phyloP scores from a whole-genome alignment of 1,140 invertebrate genomes.

The Lepidurus packardi region DNA sequence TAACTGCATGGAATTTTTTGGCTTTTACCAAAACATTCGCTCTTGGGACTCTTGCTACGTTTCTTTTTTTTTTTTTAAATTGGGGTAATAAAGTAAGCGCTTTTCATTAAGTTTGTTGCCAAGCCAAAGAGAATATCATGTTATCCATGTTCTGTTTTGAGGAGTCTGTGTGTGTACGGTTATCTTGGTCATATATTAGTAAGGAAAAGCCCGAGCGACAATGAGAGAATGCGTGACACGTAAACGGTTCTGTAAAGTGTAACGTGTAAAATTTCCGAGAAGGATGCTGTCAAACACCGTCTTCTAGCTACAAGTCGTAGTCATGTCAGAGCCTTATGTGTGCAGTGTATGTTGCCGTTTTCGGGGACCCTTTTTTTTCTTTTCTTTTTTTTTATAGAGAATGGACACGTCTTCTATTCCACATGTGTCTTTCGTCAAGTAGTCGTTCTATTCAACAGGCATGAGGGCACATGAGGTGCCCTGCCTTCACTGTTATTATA shows the following conservation, averaged over 20 bases:
- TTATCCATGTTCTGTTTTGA: too few relatives aligned
- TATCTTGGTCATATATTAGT: background rate
- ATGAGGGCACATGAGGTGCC: too few relatives aligned
- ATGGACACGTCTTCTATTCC: background rate
- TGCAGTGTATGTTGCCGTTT: background rate
- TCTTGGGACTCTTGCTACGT: too few relatives aligned
- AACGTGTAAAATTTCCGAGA: constrained; percentile 1
- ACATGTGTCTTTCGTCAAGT: constrained; percentile 13
- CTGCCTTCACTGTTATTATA: background rate
- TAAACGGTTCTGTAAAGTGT: background rate
- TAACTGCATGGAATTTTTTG: too few relatives aligned
- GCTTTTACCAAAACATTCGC: too few relatives aligned
- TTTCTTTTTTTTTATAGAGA: background rate
- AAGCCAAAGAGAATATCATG: too few relatives aligned
- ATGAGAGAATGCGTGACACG: background rate
- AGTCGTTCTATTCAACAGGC: background rate
- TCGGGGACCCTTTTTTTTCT: background rate
- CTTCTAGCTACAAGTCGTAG: background rate
- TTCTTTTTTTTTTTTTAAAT: too few relatives aligned
- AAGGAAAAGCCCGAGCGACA: background rate
- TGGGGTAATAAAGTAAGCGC: too few relatives aligned
- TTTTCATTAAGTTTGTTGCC: too few relatives aligned
- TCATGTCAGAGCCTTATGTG: background rate
- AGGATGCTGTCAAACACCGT: constrained; percentile 13
- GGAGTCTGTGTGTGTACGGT: background rate